Percentiles rank a stretch among this genome's conserved stretches.
Evolutionary conservation across 2,113 vertebrate genomes (phyloP).

Genomic region (Sminthopsis crassicaudata): DNA sequence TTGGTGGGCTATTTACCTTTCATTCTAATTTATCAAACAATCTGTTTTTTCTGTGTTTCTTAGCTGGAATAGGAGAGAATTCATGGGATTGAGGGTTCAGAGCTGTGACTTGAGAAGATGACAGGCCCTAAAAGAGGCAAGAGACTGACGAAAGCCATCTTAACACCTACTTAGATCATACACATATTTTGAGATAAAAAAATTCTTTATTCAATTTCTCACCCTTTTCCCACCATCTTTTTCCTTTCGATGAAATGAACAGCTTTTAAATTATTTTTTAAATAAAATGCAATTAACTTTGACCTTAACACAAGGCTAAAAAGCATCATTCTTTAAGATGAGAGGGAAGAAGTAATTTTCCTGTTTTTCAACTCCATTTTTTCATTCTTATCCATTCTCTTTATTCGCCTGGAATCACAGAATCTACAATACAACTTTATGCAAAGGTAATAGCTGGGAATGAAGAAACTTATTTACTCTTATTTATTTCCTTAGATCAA

Average conservation of each 20-base stretch:
- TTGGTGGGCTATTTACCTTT: too few relatives aligned
- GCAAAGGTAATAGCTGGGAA: background rate
- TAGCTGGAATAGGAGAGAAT: too few relatives aligned
- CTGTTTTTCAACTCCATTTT: conserved; percentile 24
- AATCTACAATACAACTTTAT: too few relatives aligned
- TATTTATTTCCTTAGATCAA: conserved; percentile 26
- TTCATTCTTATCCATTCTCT: conserved; percentile 20
- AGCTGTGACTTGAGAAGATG: too few relatives aligned
- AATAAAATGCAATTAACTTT: too few relatives aligned
- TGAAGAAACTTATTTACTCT: conserved; percentile 33
- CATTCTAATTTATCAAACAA: too few relatives aligned
- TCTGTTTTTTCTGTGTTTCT: too few relatives aligned
- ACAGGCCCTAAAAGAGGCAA: too few relatives aligned
- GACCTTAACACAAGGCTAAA: background rate
- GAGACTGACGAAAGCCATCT: too few relatives aligned
- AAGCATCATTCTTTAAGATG: conserved; percentile 22
- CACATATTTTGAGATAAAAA: conserved; percentile 17
- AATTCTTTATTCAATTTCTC: conserved; percentile 27
- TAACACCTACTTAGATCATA: too few relatives aligned
- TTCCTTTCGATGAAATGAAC: conserved; percentile 33
- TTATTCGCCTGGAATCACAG: conserved; percentile 29
- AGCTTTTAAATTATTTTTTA: background rate
- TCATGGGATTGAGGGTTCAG: too few relatives aligned
- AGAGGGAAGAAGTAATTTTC: conserved; percentile 18
- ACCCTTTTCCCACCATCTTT: conserved; percentile 17